Conservation (phyloP, 2,888 invertebrate species). For the Zeuzera pyrina region DNA sequence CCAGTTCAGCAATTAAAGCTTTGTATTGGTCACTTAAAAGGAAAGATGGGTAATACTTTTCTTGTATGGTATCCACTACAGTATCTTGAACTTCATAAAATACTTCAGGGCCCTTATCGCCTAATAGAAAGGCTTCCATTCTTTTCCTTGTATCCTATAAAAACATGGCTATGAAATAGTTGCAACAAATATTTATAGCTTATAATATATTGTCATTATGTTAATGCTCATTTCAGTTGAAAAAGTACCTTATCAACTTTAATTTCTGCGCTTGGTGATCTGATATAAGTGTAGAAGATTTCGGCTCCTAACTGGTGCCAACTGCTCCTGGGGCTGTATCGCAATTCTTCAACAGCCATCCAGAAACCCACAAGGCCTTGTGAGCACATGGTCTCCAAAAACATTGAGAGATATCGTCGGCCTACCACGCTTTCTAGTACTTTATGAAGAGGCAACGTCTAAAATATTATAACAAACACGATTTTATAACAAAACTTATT, state of each 20-base stretch:
- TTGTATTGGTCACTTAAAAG: slow-evolving; percentile 89
- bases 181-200: neutral
- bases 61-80: slow-evolving; percentile 85
- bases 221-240: neutral
- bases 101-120: slow-evolving; percentile 89
- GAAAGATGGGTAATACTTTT: slow-evolving; percentile 92
- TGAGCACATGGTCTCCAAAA: slow-evolving; percentile 86
- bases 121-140: slow-evolving; percentile 90
- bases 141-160: slow-evolving; percentile 79
- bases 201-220: neutral
- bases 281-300: slow-evolving; percentile 91
- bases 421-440: slow-evolving; percentile 86
- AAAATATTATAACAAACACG: slow-evolving; percentile 18
- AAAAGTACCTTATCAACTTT: slow-evolving; percentile 80
- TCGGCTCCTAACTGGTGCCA: slow-evolving; percentile 93
- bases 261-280: slow-evolving; percentile 85
- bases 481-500: too few species aligned
- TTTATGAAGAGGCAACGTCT: slow-evolving; percentile 81
- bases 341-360: slow-evolving; percentile 88
- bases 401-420: slow-evolving; percentile 84
- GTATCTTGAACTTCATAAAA: slow-evolving; percentile 90
- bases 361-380: slow-evolving; percentile 91
- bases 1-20: slow-evolving; percentile 77
- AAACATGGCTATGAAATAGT: neutral
- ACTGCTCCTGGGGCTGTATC: slow-evolving; percentile 80